phyloP scores from a whole-genome alignment of 1,140 invertebrate genomes.

The Heliothis virescens region DNA sequence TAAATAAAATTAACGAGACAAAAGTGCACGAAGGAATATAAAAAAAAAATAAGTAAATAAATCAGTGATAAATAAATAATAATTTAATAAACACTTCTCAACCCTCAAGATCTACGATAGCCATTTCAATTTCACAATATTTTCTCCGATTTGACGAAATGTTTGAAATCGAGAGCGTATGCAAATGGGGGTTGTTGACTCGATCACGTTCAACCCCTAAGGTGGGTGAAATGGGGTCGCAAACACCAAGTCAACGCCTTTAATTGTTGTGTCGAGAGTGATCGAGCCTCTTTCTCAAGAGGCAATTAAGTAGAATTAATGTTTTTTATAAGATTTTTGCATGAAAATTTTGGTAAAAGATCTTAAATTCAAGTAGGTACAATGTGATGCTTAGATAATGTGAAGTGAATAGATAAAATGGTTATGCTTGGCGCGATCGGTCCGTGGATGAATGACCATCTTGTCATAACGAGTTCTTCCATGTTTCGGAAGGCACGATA shows the following conservation, averaged over 20 bases:
- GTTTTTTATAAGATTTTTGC: not conserved
- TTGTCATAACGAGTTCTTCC: too few relatives aligned
- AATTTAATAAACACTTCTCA: not conserved
- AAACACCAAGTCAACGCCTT: conserved; percentile 18
- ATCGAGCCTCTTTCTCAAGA: conserved; percentile 1
- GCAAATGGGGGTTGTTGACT: conserved; percentile 47
- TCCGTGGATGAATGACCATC: too few relatives aligned
- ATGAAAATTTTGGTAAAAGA: too few relatives aligned
- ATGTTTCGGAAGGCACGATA: too few relatives aligned
- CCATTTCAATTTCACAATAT: not conserved
- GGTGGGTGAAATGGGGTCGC: conserved; percentile 1
- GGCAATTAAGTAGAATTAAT: not conserved
- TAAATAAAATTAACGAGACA: too few relatives aligned
- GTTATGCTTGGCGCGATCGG: too few relatives aligned
- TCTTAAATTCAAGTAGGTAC: too few relatives aligned
- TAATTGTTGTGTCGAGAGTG: conserved; percentile 14
- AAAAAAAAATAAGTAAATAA: too few relatives aligned
- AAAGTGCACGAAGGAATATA: too few relatives aligned
- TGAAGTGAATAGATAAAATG: too few relatives aligned
- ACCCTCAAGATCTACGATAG: not conserved
- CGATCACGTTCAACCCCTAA: conserved; percentile 26
- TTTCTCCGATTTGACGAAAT: not conserved
- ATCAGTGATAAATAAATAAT: not conserved
- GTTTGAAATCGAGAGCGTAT: conserved; percentile 19
- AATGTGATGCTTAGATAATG: too few relatives aligned